These are phyloP conservation scores for Perccottus glenii DNA, from an alignment of 2,113 vertebrate genomes.

Conservation along the genomic window DNA sequence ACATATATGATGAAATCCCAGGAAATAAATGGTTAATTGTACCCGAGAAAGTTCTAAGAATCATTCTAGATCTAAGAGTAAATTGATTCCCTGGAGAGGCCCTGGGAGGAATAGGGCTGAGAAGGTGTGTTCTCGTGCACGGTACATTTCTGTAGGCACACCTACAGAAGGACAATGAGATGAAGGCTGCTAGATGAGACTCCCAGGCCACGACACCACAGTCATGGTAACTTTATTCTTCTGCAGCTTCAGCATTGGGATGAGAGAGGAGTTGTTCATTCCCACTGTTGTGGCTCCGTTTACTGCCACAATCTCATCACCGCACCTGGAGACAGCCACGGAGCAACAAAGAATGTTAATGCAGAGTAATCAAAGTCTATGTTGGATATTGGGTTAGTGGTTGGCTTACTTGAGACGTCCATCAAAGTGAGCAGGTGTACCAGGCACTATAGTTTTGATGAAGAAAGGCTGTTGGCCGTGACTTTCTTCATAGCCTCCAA, in stretches of 20 bases:
- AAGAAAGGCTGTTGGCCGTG: conserved; percentile 93
- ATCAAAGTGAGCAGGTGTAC: conserved; percentile 88
- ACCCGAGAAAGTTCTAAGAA: not conserved
- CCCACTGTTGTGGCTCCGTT: conserved; percentile 87
- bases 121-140: not conserved
- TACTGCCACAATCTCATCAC: conserved; percentile 93
- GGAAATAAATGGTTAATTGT: not conserved
- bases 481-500: conserved; percentile 90
- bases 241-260: conserved; percentile 93
- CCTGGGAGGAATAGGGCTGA: not conserved
- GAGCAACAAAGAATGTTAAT: not conserved
- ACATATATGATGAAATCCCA: conserved; percentile 19
- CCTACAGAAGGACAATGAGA: not conserved
- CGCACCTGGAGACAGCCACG: conserved; percentile 79
- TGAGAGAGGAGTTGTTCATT: conserved; percentile 91
- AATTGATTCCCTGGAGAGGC: not conserved
- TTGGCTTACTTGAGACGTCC: conserved; percentile 87
- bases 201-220: conserved; percentile 93
- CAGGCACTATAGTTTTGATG: conserved; percentile 95
- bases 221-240: conserved; percentile 90
- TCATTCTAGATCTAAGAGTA: conserved; percentile 8
- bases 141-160: conserved; percentile 1
- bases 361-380: not conserved
- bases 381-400: not conserved
- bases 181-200: conserved; percentile 79